Percentiles rank a stretch among this genome's conserved stretches.
phyloP scores from a whole-genome alignment of 1,140 invertebrate species.

The Zaprionus africanus region DNA sequence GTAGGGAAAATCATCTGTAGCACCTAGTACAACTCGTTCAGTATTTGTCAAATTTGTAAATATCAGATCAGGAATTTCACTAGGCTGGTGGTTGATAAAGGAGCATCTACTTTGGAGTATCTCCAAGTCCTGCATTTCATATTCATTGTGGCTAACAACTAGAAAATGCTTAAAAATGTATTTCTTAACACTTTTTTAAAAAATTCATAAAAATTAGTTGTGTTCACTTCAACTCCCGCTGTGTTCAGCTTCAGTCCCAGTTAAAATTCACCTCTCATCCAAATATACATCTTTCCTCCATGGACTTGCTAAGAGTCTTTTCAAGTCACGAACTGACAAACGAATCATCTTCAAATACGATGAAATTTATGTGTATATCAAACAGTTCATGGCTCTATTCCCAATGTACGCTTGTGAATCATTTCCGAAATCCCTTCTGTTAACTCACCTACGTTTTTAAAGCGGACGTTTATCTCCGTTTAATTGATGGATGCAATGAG shows the following conservation, averaged over 20 bases:
- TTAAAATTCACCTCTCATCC: too few species aligned
- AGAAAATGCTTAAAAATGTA: background rate
- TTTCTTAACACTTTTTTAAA: too few species aligned
- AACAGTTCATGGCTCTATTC: background rate
- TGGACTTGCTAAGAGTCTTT: background rate
- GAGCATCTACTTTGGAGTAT: background rate
- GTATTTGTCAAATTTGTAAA: background rate
- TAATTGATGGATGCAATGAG: background rate
- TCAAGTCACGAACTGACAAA: background rate
- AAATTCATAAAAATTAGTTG: too few species aligned
- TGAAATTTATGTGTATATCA: background rate
- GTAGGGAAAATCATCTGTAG: slow-evolving; percentile 1
- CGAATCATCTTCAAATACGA: background rate
- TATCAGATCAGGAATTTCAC: background rate
- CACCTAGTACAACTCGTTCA: slow-evolving; percentile 5
- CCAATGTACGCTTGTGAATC: background rate
- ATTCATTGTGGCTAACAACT: background rate
- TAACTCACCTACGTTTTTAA: background rate
- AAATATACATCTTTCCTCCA: too few species aligned
- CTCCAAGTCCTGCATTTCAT: background rate
- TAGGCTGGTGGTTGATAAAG: background rate
- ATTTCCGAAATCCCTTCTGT: background rate
- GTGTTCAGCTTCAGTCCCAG: too few species aligned
- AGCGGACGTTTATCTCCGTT: background rate
- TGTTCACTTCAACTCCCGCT: too few species aligned